Evolutionary conservation across 2,113 vertebrate genomes (phyloP).

Genomic region (Podilymbus podiceps): DNA sequence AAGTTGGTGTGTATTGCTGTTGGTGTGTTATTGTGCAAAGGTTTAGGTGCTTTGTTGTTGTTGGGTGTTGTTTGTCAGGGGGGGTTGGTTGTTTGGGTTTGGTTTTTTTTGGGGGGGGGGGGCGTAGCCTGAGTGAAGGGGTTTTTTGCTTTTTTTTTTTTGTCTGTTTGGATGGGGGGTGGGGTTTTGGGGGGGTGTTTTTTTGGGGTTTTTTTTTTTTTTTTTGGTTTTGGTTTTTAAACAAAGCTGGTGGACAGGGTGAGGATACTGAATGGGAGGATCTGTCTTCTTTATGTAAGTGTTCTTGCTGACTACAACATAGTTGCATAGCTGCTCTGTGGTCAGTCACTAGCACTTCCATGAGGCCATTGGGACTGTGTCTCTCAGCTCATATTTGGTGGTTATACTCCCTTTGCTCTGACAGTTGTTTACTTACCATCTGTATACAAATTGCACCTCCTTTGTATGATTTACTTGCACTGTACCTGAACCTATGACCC

Average conservation of each 20-base stretch:
- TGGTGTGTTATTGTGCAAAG: not conserved
- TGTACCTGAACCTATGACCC: accelerated
- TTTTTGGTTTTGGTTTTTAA: not conserved
- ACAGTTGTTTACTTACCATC: not conserved
- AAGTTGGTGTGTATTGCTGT: no score
- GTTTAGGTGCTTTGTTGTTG: not conserved
- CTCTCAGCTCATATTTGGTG: not conserved
- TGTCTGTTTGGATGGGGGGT: no score
- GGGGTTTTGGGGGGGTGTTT: no score
- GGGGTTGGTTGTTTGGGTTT: no score
- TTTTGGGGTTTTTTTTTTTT: no score
- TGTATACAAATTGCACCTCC: not conserved
- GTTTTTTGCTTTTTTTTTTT: no score
- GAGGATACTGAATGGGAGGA: not conserved
- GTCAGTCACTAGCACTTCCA: not conserved
- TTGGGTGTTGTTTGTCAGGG: not conserved
- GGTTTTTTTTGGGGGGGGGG: no score
- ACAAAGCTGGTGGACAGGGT: not conserved
- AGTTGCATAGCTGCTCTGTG: not conserved
- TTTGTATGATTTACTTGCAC: not conserved
- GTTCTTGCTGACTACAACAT: not conserved
- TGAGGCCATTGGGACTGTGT: not conserved
- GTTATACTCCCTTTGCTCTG: not conserved
- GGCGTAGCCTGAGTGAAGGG: no score
- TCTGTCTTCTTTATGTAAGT: no score